Evolutionary conservation across 2,888 invertebrate genomes (phyloP).

Genomic region (Tiphia femorata): DNA sequence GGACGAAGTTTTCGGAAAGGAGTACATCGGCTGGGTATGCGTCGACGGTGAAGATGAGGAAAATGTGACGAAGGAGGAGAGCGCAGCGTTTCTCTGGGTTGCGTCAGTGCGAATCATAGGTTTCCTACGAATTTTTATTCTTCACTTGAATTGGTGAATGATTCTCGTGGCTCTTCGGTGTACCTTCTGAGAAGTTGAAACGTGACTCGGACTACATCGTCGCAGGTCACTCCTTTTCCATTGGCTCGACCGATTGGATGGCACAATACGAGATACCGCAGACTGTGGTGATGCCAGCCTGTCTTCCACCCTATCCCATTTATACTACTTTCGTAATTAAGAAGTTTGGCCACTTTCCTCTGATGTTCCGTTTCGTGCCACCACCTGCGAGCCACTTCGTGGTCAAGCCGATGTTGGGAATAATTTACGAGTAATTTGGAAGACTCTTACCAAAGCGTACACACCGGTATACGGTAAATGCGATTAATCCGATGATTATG

Average conservation of each 20-base stretch:
- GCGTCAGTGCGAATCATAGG: conserved; percentile 27
- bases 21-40: conserved; percentile 21
- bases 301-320: conserved; percentile 47
- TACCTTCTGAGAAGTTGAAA: no score
- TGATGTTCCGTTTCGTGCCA: conserved; percentile 67
- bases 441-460: not conserved
- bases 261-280: conserved; percentile 57
- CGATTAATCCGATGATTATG: no score
- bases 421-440: conserved; percentile 55
- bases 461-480: not conserved
- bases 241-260: conserved; percentile 42
- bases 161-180: no score
- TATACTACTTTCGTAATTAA: conserved; percentile 66
- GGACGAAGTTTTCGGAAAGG: conserved; percentile 22
- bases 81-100: conserved; percentile 20
- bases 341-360: conserved; percentile 64
- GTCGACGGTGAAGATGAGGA: not conserved
- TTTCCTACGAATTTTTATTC: no score
- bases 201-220: no score
- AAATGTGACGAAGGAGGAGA: not conserved
- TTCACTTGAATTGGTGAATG: no score
- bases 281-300: conserved; percentile 58
- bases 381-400: conserved; percentile 64
- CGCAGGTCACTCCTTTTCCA: conserved; percentile 51
- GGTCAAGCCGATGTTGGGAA: conserved; percentile 69